phyloP scores from a whole-genome alignment of 1,140 invertebrate genomes.

The Drosophila takahashii region DNA sequence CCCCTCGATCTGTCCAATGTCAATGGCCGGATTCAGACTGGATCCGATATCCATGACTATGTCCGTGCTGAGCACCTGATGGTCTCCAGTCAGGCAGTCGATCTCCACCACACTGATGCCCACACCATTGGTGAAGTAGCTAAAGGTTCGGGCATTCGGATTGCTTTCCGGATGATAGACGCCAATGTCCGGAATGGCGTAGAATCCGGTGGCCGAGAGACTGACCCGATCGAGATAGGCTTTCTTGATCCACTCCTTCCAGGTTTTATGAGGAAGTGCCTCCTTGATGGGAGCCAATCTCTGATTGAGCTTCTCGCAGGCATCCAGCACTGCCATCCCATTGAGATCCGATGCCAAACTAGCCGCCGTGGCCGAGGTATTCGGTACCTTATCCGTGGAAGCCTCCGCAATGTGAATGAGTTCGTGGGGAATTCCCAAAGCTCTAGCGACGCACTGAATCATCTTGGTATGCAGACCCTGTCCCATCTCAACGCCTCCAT shows the following conservation, averaged over 20 bases:
- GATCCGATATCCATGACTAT: constrained; percentile 97
- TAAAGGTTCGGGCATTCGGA: constrained; percentile 89
- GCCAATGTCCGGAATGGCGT: constrained; percentile 91
- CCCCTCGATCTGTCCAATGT: constrained; percentile 98
- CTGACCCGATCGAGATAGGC: constrained; percentile 93
- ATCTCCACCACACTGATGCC: constrained; percentile 94
- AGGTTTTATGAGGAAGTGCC: constrained; percentile 91
- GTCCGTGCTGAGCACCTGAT: constrained; percentile 93
- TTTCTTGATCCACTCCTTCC: constrained; percentile 93
- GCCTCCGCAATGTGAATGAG: constrained; percentile 96
- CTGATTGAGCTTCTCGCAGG: constrained; percentile 91
- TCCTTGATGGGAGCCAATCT: constrained; percentile 91
- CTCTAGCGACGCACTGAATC: constrained; percentile 93
- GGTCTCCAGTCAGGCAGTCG: constrained; percentile 95
- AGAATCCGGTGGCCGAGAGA: constrained; percentile 94
- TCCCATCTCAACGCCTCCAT: constrained; percentile 98
- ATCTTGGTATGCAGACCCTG: constrained; percentile 98
- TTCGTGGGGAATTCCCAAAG: constrained; percentile 89
- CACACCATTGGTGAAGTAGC: constrained; percentile 93
- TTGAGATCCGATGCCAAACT: constrained; percentile 96
- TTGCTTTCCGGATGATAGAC: constrained; percentile 90
- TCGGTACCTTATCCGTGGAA: constrained; percentile 96
- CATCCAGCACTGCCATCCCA: constrained; percentile 96
- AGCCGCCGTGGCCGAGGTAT: constrained; percentile 96
- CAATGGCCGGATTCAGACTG: constrained; percentile 97